Evolutionary conservation across 2,888 invertebrate species (phyloP), one percentile per base, ranked within the genome.

Genomic region (Lepidochrysops patricia): DNA sequence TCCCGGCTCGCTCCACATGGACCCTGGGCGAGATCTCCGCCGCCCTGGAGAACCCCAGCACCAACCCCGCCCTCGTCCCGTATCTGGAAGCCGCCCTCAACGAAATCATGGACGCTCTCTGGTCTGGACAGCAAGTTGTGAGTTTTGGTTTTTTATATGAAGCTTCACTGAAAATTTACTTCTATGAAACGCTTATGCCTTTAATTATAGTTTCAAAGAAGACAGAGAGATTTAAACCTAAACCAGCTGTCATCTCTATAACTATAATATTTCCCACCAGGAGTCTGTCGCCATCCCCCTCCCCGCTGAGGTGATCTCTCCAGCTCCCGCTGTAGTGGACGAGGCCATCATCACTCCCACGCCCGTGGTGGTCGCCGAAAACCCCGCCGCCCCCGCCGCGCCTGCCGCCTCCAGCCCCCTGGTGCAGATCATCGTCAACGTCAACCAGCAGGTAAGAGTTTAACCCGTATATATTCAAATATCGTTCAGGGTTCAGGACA

Each of bases 351-450:
- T 62, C 15, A 27, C 43, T 35, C 62, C 65, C 9, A 54, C 57
- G 4, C 63, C 65, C 9, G 61, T 57, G 29, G 57, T 64, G 26
- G 57, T 64, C 15, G 64, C 67, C 0, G 67, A 70, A 2, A 56
- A 60, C 25, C 49, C 57, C 48, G 54, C 62, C n/a, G 23, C 57
- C 34, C 50, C 64, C 26, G 63, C 65, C 49, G 64, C 63, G 57
- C 67, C 67, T 50, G 65, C 71, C 58, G 63, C 70, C 58, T 64
- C 68, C 63, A 74, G 75, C 72, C 79, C 82, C 62, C 75, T 79
- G 32, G 77, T 81, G n/a, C 73, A 79, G 67, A 73, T 77, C 69
- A 72, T 77, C 69, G 61, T 75, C 61, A 77, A 80, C 66, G 70
- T 77, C 23, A 70, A 75, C 49, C 60, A 71, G 35, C 62, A 69